Percentiles rank a stretch among this genome's conserved stretches.
Evolutionary conservation across 1,140 invertebrate species (phyloP).

Genomic region (Drosophila sp.): DNA sequence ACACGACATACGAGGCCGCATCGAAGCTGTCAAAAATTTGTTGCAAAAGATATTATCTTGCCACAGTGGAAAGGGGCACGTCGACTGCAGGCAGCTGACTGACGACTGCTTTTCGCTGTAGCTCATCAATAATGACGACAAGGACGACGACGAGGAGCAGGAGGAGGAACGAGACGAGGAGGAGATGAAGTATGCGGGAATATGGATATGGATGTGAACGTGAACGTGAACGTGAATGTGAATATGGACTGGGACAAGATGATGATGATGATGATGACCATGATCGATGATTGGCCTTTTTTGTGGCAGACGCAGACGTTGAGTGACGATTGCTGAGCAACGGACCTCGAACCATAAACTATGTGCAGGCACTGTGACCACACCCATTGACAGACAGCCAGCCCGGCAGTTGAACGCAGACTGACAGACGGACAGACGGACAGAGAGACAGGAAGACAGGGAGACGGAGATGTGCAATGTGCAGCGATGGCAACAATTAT

Average conservation of each 20-base stretch:
- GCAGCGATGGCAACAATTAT: constrained; percentile 69
- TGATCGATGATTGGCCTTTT: constrained; percentile 83
- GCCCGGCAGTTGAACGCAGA: not conserved
- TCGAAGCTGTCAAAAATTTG: constrained; percentile 82
- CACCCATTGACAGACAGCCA: constrained; percentile 68
- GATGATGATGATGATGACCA: constrained; percentile 61
- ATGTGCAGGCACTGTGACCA: constrained; percentile 62
- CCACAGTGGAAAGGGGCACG: constrained; percentile 42
- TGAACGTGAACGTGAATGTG: not conserved
- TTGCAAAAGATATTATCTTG: constrained; percentile 82
- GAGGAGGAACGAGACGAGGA: not conserved
- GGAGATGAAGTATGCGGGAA: constrained; percentile 2
- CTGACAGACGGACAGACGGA: constrained; percentile 33
- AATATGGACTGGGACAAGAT: constrained; percentile 11
- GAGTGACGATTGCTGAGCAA: constrained; percentile 72
- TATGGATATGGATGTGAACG: constrained; percentile 9
- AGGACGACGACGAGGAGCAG: constrained; percentile 13
- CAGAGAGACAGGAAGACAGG: not conserved
- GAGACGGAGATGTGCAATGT: constrained; percentile 55
- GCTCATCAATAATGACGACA: constrained; percentile 73
- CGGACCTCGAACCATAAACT: constrained; percentile 41
- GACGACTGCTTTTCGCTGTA: constrained; percentile 51
- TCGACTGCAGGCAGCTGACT: constrained; percentile 34
- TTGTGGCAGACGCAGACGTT: constrained; percentile 69
- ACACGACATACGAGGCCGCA: constrained; percentile 51